Evolutionary conservation across 1,140 invertebrate genomes (phyloP).

Genomic region (Thalassaphorura encarpata): DNA sequence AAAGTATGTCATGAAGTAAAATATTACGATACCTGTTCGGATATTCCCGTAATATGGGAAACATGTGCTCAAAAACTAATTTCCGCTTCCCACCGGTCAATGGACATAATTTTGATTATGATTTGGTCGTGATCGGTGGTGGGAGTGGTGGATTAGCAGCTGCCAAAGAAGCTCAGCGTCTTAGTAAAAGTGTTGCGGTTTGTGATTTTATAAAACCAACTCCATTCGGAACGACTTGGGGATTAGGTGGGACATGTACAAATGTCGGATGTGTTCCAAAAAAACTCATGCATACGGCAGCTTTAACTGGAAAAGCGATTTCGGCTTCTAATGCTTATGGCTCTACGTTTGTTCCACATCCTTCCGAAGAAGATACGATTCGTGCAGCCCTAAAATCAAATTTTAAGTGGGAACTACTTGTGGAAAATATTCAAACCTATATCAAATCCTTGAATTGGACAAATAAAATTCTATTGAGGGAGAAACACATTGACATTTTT

Average conservation of each 20-base stretch:
- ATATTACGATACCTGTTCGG: no score
- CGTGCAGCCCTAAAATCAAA: neutral
- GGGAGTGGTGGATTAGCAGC: constrained; percentile 54
- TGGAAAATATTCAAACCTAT: constrained; percentile 44
- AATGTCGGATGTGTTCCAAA: constrained; percentile 59
- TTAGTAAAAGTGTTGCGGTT: constrained; percentile 47
- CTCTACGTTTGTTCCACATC: constrained; percentile 36
- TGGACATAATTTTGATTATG: constrained; percentile 37
- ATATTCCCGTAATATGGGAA: no score
- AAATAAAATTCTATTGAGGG: constrained; percentile 46
- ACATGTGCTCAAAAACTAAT: no score
- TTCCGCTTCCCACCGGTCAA: no score
- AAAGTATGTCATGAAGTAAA: no score
- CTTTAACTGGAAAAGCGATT: constrained; percentile 35
- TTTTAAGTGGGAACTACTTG: neutral
- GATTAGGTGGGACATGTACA: constrained; percentile 52
- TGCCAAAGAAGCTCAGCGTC: constrained; percentile 43
- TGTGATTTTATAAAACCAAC: constrained; percentile 50
- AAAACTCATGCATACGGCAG: constrained; percentile 53
- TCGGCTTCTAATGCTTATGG: constrained; percentile 43
- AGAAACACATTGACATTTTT: constrained; percentile 50
- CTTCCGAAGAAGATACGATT: neutral
- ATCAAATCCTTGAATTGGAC: constrained; percentile 52
- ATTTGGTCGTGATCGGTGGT: constrained; percentile 54
- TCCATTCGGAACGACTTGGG: constrained; percentile 40